Evolutionary conservation across 2,888 invertebrate genomes (phyloP), one percentile per base, ranked within the genome.

Genomic region (Brenthis hecate): DNA sequence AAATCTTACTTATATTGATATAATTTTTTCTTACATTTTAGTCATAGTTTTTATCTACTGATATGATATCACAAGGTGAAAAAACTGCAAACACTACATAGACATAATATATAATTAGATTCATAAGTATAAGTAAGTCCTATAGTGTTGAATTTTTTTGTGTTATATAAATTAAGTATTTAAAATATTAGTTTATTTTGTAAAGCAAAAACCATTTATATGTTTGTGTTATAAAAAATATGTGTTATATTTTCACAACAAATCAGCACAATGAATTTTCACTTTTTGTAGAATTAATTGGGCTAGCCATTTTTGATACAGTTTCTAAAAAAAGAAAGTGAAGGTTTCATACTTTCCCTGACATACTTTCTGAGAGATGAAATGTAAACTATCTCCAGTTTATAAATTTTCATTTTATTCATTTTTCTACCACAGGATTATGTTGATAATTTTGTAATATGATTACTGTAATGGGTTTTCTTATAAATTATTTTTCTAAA

Each of bases 1-100:
- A 53, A n/a, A 53, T 53, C 8, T 8, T 14, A n/a, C 2, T n/a
- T 53, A 16, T 8, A 53, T 5, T 53, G 16, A 19, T 8, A 50
- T 36, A 16, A 0, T 28, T 14, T 36, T 71, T n/a, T 50, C 57
- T 65, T 69, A 28, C 47, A 47, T 71, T 68, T 72, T 47, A 13
- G 50, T 43, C 66, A 64, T 56, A 28, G 48, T 50, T 62, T 43
- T 78, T 82, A 82, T 81, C 81, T 76, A 75, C 69, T 72, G 73
- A 74, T 76, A 73, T 65, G 66, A 48, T 69, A 69, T 72, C 66
- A 70, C 63, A 55, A 64, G 50, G 63, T 70, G 68, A 66, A 57
- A 65, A 66, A 57, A 43, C 36, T 43, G 19, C 36, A 19, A 16
- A 16, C 16, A 53, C n/a, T 53, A 8, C 16, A 16, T 13, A 53